Base-by-base conservation (phyloP, 2,797 vertebrate species). In the Chelonia mydas region DNA sequence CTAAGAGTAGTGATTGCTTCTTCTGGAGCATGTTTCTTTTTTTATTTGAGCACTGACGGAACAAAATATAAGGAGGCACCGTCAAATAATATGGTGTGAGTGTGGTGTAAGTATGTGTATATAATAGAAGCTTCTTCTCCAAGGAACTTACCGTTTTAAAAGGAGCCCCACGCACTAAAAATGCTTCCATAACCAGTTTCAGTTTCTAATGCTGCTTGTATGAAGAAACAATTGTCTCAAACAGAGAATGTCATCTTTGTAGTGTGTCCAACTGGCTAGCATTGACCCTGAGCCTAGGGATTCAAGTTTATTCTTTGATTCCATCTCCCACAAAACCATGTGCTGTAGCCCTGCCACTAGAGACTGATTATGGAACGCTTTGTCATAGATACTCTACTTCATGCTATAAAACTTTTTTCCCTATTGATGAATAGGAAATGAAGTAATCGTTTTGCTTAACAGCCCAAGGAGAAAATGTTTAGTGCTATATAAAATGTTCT, bases 271-370 rank as follows among this genome's bases (percentile, higher is more conserved):
- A 50, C 57, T 82, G 76, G 4, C 57, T 74, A 3, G 49, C 61
- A 84, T 78, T 72, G 49, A 92, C 92, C 83, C 79, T 83, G 68
- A 88, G 77, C 81, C 83, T 59, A 54, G 77, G 68, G 87, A 77
- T 0, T 90, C 33, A 90, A 82, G 49, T 87, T 84, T 85, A 72
- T 87, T 61, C 54, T 54, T 54, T 89, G 79, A 89, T 13, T 77
- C 19, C 25, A 7, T 45, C 90, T 90, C 86, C 81, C 83, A 76
- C 41, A 89, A 61, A 87, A 72, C 45, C 50, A 15, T 55, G 41
- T 54, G 83, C 50, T 72, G 11, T 51, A 80, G 13, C 59, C 77
- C 54, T 72, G 54, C 68, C 89, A 51, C 51, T 94, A 33, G 68
- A 90, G 90, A 89, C 50, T 81, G 50, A 49, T 85, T 84, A 51